Evolutionary conservation across 2,797 vertebrate genomes (phyloP).

Genomic region (Staurois parvus): DNA sequence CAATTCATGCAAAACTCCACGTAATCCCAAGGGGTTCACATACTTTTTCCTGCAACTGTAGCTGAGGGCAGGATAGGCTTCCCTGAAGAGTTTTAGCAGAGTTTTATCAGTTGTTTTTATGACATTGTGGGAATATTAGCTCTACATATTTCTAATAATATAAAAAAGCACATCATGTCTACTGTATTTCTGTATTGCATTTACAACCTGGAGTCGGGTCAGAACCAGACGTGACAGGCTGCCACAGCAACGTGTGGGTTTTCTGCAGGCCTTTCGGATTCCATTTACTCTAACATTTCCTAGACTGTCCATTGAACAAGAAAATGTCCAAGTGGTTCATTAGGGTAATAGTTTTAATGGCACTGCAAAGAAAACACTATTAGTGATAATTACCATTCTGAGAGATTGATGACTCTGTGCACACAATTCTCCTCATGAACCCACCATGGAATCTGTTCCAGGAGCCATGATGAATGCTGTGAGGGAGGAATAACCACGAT

Average conservation of each 20-base stretch:
- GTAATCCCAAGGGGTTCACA: too few relatives aligned
- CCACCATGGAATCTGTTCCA: slow-evolving; percentile 26
- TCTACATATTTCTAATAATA: slow-evolving; percentile 5
- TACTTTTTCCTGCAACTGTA: too few relatives aligned
- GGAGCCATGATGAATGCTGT: slow-evolving; percentile 50
- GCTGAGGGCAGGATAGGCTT: too few relatives aligned
- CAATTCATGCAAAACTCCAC: too few relatives aligned
- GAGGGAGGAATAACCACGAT: slow-evolving; percentile 8
- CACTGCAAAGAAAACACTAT: slow-evolving; percentile 56
- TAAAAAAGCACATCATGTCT: not conserved
- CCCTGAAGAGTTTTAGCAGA: too few relatives aligned
- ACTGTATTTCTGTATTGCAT: not conserved
- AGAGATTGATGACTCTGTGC: slow-evolving; percentile 50
- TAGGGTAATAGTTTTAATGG: slow-evolving; percentile 49
- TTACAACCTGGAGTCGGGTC: not conserved
- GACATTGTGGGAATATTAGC: not conserved
- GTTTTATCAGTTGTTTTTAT: not conserved
- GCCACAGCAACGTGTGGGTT: not conserved
- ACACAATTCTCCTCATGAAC: slow-evolving; percentile 50
- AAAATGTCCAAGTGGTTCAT: slow-evolving; percentile 31
- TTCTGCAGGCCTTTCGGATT: not conserved
- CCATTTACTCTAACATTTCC: slow-evolving; percentile 11
- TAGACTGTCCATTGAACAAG: not conserved
- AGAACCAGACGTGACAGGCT: slow-evolving; percentile 15
- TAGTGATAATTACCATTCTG: slow-evolving; percentile 47